Evolutionary conservation across 2,888 invertebrate species (phyloP).

Genomic region (Dicranocentrus wangi): DNA sequence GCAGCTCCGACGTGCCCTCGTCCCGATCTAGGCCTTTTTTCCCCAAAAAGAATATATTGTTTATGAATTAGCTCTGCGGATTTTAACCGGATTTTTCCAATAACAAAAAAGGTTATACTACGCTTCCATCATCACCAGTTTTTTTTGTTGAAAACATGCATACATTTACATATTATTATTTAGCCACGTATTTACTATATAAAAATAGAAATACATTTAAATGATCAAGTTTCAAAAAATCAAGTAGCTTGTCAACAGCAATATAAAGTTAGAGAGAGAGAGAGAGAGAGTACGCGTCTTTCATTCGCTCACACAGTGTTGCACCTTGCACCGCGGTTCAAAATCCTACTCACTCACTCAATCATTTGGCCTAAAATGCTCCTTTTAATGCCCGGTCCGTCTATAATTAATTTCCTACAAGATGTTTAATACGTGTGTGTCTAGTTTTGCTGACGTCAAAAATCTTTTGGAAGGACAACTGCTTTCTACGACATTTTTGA

Average conservation of each 20-base stretch:
- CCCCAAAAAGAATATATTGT: background rate
- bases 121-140: too few relatives aligned
- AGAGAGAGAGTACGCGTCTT: background rate
- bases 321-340: background rate
- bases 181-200: constrained; percentile 35
- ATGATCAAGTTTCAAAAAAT: constrained; percentile 9
- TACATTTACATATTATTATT: constrained; percentile 11
- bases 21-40: constrained; percentile 53
- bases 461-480: too few relatives aligned
- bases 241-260: constrained; percentile 34
- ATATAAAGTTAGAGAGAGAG: background rate
- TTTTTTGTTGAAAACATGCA: too few relatives aligned
- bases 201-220: constrained; percentile 22
- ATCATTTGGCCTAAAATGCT: too few relatives aligned
- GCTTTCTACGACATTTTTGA: too few relatives aligned
- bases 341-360: background rate
- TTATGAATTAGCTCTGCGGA: too few relatives aligned
- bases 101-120: too few relatives aligned
- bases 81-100: too few relatives aligned
- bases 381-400: too few relatives aligned
- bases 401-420: too few relatives aligned
- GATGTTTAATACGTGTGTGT: too few relatives aligned
- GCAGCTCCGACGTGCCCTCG: constrained; percentile 44
- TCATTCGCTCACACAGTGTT: constrained; percentile 7
- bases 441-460: too few relatives aligned